Evolutionary conservation across 2,888 invertebrate genomes (phyloP), one percentile per base, ranked within the genome.

Genomic region (Synergus umbraculus): DNA sequence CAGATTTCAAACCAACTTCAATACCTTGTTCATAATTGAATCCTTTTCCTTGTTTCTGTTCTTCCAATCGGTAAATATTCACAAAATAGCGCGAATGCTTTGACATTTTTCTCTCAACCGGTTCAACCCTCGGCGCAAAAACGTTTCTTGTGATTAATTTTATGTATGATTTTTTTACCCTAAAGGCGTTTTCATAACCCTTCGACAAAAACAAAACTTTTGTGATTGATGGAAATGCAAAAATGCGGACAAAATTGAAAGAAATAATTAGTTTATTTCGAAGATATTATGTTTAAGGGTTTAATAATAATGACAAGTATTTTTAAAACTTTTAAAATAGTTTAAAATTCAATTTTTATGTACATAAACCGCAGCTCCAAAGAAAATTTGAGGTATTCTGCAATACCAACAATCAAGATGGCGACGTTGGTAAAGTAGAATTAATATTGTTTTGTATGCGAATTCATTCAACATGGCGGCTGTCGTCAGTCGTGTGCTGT

Each of bases 401-500:
- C 37, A 4, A 37, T 37, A 37, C 37, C 37, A 2, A 37, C 37
- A 37, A 37, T 46, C 3, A 46, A 46, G 13, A 46, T 46, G 46
- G 13, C 46, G 12, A 2, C 9, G 46, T 67, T 44, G 67, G 46
- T 67, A 46, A 46, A 43, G 67, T 7, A 67, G 13, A 22, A n/a
- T 67, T 18, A 44, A 49, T 73, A 54, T 73, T 73, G 54, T 73
- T 73, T 73, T 73, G 73, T 49, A 81, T 82, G 79, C 80, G 80
- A 84, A 44, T 82, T 83, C 90, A 96, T 96, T 96, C 96, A 97
- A 96, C 96, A 97, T 97, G 97, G 97, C 97, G 97, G 96, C 96
- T 96, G 97, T 96, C 96, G 96, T 96, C 96, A 96, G 97, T 97
- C 97, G 96, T 96, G 96, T 97, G 97, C 97, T 97, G 97, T 97